phyloP scores from a whole-genome alignment of 35 echinoderm and acorn worm species.

The Hemicentrotus pulcherrimus region DNA sequence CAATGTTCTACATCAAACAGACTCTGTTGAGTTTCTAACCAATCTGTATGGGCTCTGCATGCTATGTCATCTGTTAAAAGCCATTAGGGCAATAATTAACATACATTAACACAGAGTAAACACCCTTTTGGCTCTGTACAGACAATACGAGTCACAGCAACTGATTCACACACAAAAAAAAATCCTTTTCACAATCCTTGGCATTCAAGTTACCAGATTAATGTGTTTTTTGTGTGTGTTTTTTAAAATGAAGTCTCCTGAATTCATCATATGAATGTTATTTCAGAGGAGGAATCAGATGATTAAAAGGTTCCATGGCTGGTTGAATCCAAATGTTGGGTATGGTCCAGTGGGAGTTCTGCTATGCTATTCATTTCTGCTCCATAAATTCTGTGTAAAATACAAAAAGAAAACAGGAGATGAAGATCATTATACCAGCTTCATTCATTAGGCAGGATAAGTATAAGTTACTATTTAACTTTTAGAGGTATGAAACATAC shows the following conservation, averaged over 20 bases:
- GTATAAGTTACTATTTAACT: not conserved
- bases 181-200: not conserved
- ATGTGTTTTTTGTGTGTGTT: not conserved
- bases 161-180: not conserved
- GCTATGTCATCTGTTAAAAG: not conserved
- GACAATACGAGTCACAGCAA: not conserved
- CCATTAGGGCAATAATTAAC: too few species aligned
- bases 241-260: not conserved
- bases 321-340: not conserved
- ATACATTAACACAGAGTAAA: too few species aligned
- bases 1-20: not conserved
- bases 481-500: too few species aligned
- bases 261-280: not conserved
- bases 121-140: too few species aligned
- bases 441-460: not conserved
- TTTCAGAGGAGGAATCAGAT: not conserved
- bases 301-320: not conserved
- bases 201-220: not conserved
- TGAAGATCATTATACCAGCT: not conserved
- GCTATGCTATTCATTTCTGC: not conserved
- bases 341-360: not conserved
- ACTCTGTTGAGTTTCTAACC: not conserved
- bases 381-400: conserved; percentile 1
- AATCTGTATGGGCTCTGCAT: not conserved
- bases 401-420: not conserved